These are phyloP conservation scores for Papilio dardanus DNA, from an alignment of 1,140 invertebrate species.

Conservation along the genomic window DNA sequence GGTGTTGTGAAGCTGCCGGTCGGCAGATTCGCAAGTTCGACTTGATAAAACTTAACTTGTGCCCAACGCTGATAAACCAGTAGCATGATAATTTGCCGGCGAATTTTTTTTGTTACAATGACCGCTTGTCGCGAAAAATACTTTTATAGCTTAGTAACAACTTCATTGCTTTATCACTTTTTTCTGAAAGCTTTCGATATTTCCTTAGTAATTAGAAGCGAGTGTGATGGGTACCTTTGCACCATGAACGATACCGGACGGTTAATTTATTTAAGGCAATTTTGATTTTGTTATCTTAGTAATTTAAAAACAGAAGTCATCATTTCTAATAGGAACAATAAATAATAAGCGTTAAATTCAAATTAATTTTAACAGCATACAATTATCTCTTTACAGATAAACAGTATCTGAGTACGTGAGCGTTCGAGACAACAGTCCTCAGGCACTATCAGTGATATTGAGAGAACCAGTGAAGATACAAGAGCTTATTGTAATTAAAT, in stretches of 20 bases:
- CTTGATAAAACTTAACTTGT: conserved; percentile 45
- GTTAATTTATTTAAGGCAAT: too few species aligned
- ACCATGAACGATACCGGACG: too few species aligned
- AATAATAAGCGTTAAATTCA: not conserved
- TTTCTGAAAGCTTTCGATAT: not conserved
- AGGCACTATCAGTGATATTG: conserved; percentile 13
- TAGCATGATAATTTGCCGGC: not conserved
- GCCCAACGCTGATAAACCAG: conserved; percentile 23
- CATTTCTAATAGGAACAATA: not conserved
- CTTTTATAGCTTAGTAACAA: not conserved
- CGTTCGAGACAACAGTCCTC: not conserved
- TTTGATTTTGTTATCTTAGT: too few species aligned
- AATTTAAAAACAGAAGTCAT: too few species aligned
- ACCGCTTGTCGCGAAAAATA: not conserved
- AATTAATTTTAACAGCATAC: not conserved
- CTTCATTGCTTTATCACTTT: not conserved
- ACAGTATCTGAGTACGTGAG: conserved; percentile 1
- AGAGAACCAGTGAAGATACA: conserved; percentile 8
- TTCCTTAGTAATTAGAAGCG: too few species aligned
- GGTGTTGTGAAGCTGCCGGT: conserved; percentile 29
- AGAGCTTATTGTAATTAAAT: not conserved
- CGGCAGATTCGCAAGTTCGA: conserved; percentile 40
- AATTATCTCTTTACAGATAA: conserved; percentile 27
- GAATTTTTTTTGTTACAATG: not conserved
- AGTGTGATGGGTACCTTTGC: too few species aligned